These are phyloP conservation scores for Eulacestoma nigropectus DNA, from an alignment of 2,113 vertebrate species.

Conservation along the genomic window DNA sequence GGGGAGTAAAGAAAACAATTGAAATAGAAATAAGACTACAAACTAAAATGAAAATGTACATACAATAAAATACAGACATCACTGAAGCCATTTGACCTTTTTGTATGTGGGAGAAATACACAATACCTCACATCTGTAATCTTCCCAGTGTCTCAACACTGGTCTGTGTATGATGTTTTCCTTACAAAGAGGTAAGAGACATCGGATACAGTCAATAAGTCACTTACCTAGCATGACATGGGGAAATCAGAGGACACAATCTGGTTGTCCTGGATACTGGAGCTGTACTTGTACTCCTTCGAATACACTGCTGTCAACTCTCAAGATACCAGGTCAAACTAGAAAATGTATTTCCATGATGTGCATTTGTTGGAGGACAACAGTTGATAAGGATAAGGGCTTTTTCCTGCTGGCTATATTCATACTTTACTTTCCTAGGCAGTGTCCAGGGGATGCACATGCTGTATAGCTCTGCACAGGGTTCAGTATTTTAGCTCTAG, in stretches of 20 bases:
- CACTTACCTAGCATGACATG: background rate
- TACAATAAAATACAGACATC: background rate
- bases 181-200: background rate
- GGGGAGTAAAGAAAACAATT: background rate
- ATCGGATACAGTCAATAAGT: background rate
- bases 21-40: background rate
- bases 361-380: background rate
- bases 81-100: background rate
- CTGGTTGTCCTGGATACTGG: background rate
- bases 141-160: background rate
- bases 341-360: background rate
- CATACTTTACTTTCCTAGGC: background rate
- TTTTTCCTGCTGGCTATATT: background rate
- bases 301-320: background rate
- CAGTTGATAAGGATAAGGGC: background rate
- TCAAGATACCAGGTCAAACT: background rate
- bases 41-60: background rate
- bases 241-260: background rate
- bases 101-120: background rate
- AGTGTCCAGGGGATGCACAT: background rate
- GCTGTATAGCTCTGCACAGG: background rate
- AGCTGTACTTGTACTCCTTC: background rate
- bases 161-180: background rate
- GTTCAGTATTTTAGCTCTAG: background rate
- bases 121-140: background rate